Conservation (phyloP, 2,888 invertebrate species). For the Chouioia cunea region DNA sequence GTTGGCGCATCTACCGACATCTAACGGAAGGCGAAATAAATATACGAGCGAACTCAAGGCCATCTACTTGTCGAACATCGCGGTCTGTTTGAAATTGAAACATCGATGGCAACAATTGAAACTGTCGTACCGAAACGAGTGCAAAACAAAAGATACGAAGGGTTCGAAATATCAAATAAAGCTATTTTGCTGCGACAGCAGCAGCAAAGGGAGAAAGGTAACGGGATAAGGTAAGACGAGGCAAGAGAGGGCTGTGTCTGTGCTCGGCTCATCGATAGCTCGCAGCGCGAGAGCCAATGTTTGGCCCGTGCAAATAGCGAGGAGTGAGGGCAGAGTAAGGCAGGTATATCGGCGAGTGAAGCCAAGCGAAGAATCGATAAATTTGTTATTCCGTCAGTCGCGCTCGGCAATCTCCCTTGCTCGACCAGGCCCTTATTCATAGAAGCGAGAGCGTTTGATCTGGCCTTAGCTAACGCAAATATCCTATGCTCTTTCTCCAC, state of each 20-base stretch:
- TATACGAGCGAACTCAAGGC: too few species aligned
- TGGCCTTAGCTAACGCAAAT: constrained; percentile 50
- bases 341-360: constrained; percentile 55
- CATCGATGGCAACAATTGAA: too few species aligned
- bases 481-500: constrained; percentile 50
- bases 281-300: constrained; percentile 10
- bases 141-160: too few species aligned
- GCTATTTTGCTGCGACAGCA: constrained; percentile 30
- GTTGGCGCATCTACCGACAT: too few species aligned
- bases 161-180: too few species aligned
- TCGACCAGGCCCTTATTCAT: too few species aligned
- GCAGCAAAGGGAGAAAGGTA: neutral
- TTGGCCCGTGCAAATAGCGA: constrained; percentile 33
- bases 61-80: too few species aligned
- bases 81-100: too few species aligned
- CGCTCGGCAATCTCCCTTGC: constrained; percentile 49
- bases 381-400: constrained; percentile 68
- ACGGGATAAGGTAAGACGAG: neutral
- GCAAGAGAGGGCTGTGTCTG: neutral
- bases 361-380: constrained; percentile 68
- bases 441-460: constrained; percentile 65
- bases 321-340: too few species aligned
- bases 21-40: too few species aligned
- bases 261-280: neutral
- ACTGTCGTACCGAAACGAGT: too few species aligned